Percentiles rank a stretch among this genome's conserved stretches.
Conservation (phyloP, 2,888 invertebrate species). For the Apamea sordens region DNA sequence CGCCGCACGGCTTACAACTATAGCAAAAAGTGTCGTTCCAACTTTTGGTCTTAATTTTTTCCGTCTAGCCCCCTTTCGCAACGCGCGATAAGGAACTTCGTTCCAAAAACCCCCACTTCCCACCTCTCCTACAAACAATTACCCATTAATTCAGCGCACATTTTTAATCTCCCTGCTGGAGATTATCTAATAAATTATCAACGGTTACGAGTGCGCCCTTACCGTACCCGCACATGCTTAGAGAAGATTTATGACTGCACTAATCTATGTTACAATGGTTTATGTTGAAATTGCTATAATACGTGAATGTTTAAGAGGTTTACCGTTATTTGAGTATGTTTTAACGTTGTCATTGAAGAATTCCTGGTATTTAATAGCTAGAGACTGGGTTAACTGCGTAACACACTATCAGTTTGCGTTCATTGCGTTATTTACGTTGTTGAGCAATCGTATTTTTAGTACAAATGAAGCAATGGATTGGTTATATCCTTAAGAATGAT, state of each 20-base stretch:
- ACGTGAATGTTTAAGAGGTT: constrained; percentile 8
- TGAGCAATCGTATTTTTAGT: too few species aligned
- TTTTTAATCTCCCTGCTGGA: constrained; percentile 49
- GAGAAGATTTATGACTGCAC: constrained; percentile 45
- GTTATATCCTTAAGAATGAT: too few species aligned
- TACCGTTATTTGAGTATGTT: background rate
- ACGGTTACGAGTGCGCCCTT: constrained; percentile 31
- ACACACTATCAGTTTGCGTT: too few species aligned
- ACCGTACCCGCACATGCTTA: constrained; percentile 34
- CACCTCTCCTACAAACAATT: constrained; percentile 23
- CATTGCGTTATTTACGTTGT: too few species aligned
- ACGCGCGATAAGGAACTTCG: too few species aligned
- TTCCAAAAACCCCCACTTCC: background rate
- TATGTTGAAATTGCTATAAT: constrained; percentile 22
- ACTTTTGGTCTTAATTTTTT: too few species aligned
- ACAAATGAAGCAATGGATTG: too few species aligned
- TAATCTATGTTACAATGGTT: constrained; percentile 46
- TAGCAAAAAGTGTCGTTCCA: too few species aligned
- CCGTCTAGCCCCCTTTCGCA: too few species aligned
- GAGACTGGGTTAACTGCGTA: background rate
- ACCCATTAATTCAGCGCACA: constrained; percentile 39
- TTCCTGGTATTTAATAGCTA: background rate
- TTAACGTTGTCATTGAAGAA: background rate
- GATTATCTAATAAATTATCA: constrained; percentile 55
- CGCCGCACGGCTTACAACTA: too few species aligned